phyloP scores from a whole-genome alignment of 2,888 invertebrate species.

The Mythimna ferrago region DNA sequence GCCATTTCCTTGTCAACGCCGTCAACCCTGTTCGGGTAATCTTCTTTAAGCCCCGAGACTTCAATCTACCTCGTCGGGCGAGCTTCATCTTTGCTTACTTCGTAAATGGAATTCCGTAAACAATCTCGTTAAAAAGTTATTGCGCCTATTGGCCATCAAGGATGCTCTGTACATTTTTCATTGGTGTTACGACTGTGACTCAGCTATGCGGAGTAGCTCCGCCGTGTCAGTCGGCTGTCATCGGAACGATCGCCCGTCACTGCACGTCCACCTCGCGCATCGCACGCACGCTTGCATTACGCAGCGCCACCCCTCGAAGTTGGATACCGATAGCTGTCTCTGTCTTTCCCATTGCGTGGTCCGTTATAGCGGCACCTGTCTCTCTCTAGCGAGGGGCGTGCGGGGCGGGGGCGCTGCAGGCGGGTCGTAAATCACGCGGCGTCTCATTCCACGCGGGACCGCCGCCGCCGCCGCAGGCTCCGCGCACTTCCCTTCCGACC shows the following conservation, averaged over 20 bases:
- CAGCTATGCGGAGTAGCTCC: slow-evolving; percentile 83
- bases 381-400: slow-evolving; percentile 82
- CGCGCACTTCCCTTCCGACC: slow-evolving; percentile 88
- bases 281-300: slow-evolving; percentile 91
- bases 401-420: slow-evolving; percentile 90
- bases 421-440: slow-evolving; percentile 91
- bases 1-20: slow-evolving; percentile 87
- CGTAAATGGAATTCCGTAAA: slow-evolving; percentile 71
- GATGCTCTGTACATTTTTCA: slow-evolving; percentile 77
- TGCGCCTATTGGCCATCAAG: slow-evolving; percentile 77
- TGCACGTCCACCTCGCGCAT: slow-evolving; percentile 90
- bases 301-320: slow-evolving; percentile 89
- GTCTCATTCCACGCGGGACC: slow-evolving; percentile 91
- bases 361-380: slow-evolving; percentile 71
- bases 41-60: slow-evolving; percentile 81
- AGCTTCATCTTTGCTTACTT: slow-evolving; percentile 67
- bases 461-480: slow-evolving; percentile 89
- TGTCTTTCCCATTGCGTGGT: slow-evolving; percentile 68
- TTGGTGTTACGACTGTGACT: slow-evolving; percentile 83
- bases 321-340: slow-evolving; percentile 81
- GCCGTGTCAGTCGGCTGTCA: slow-evolving; percentile 87
- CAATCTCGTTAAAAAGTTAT: slow-evolving; percentile 77
- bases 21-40: slow-evolving; percentile 83
- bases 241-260: slow-evolving; percentile 88
- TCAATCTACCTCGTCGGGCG: slow-evolving; percentile 64